These are phyloP conservation scores for Poicephalus gulielmi DNA, from an alignment of 2,113 vertebrate species.

Conservation along the genomic window DNA sequence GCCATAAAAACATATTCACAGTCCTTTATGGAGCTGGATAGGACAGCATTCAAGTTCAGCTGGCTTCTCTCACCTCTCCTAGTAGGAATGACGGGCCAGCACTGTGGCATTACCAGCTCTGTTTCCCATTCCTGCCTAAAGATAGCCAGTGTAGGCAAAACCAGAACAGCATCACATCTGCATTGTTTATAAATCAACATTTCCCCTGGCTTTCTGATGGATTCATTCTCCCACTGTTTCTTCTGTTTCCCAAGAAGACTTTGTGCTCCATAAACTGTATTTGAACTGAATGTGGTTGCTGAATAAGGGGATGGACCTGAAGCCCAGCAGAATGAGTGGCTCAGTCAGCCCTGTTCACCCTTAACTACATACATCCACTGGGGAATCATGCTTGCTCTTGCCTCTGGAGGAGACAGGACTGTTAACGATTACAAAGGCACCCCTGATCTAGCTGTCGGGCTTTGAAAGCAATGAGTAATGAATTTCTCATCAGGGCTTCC, in stretches of 20 bases:
- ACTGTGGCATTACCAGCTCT: neutral
- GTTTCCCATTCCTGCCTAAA: neutral
- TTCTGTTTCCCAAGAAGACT: neutral
- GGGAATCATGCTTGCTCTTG: neutral
- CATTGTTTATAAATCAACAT: neutral
- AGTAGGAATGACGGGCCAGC: neutral
- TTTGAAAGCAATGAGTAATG: neutral
- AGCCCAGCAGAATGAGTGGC: neutral
- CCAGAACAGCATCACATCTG: neutral
- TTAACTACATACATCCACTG: neutral
- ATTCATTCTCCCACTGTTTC: neutral
- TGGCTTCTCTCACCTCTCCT: neutral
- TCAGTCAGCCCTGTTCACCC: neutral
- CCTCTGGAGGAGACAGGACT: neutral
- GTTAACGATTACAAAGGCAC: neutral
- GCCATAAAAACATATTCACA: neutral
- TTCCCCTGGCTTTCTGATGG: neutral
- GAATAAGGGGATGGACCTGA: neutral
- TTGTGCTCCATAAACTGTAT: neutral
- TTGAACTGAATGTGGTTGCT: neutral
- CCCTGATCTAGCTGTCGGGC: neutral
- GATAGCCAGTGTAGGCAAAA: neutral
- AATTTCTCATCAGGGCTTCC: neutral
- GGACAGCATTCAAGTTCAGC: neutral
- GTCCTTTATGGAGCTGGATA: neutral